phyloP scores from a whole-genome alignment of 2,797 vertebrate genomes.

The Chaenodraco wilsoni region DNA sequence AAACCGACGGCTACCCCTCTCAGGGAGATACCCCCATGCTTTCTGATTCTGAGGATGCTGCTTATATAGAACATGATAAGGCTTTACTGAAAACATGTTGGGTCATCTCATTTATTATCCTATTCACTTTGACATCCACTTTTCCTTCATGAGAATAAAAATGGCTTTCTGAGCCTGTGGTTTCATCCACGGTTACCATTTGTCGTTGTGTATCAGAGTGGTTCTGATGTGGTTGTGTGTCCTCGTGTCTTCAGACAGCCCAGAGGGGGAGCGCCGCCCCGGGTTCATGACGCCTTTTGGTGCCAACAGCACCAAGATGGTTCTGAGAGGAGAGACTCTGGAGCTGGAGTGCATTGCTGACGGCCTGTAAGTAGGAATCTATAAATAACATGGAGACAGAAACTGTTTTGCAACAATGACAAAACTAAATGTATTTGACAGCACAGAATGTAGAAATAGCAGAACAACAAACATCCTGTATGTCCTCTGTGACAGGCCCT shows the following conservation, averaged over 20 bases:
- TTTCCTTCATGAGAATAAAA: constrained; percentile 19
- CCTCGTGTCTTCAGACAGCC: constrained; percentile 83
- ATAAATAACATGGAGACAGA: no score
- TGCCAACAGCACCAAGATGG: constrained; percentile 88
- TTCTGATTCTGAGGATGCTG: background rate
- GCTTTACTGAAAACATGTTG: background rate
- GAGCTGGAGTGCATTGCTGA: constrained; percentile 96
- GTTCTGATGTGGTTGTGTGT: constrained; percentile 27
- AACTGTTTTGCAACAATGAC: background rate
- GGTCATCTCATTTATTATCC: constrained; percentile 23
- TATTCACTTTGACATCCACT: background rate
- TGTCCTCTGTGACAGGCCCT: constrained; percentile 85
- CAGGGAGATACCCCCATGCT: constrained; percentile 12
- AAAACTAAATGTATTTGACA: background rate
- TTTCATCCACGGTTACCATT: background rate
- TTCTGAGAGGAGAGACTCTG: constrained; percentile 90
- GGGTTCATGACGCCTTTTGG: constrained; percentile 89
- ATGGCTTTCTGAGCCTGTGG: background rate
- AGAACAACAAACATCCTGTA: background rate
- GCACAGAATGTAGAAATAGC: background rate
- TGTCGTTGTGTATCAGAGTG: background rate
- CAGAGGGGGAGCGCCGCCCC: constrained; percentile 87
- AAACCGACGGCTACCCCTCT: background rate
- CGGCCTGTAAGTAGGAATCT: constrained; percentile 89
- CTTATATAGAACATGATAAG: background rate